Conservation (phyloP, 2,888 invertebrate species). For the Macaria notata region DNA sequence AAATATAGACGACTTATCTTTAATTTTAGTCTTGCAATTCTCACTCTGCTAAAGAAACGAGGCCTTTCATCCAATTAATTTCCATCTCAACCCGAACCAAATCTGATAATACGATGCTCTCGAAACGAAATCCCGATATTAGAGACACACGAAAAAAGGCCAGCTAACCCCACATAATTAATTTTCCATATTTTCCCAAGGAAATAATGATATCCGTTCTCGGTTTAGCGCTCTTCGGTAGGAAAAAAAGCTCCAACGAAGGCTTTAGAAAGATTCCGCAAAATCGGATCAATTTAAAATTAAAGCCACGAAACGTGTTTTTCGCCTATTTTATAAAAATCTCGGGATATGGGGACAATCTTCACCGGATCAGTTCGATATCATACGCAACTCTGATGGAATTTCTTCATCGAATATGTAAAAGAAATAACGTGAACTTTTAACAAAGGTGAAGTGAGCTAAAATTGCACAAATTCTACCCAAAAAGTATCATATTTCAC, state of each 20-base stretch:
- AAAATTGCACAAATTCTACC: no score
- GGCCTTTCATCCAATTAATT: constrained; percentile 18
- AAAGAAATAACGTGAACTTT: constrained; percentile 36
- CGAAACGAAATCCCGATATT: constrained; percentile 20
- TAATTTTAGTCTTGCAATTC: constrained; percentile 1
- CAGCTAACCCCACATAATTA: constrained; percentile 65
- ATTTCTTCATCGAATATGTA: constrained; percentile 45
- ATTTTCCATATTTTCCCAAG: constrained; percentile 61
- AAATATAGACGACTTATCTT: constrained; percentile 5
- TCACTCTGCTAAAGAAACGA: constrained; percentile 1
- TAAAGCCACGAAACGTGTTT: constrained; percentile 83
- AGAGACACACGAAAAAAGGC: constrained; percentile 39
- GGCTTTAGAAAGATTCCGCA: constrained; percentile 77
- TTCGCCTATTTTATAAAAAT: constrained; percentile 81
- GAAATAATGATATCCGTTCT: constrained; percentile 62
- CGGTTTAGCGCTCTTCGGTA: constrained; percentile 48
- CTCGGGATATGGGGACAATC: constrained; percentile 77
- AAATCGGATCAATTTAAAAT: constrained; percentile 82
- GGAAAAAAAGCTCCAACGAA: constrained; percentile 64
- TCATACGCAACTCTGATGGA: constrained; percentile 53
- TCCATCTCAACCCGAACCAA: constrained; percentile 20
- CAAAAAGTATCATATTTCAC: no score
- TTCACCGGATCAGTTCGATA: constrained; percentile 69
- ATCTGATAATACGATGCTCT: constrained; percentile 22
- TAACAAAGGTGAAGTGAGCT: constrained; percentile 19